Evolutionary conservation across 2,888 invertebrate species (phyloP).

Genomic region (Argyresthia albistria): DNA sequence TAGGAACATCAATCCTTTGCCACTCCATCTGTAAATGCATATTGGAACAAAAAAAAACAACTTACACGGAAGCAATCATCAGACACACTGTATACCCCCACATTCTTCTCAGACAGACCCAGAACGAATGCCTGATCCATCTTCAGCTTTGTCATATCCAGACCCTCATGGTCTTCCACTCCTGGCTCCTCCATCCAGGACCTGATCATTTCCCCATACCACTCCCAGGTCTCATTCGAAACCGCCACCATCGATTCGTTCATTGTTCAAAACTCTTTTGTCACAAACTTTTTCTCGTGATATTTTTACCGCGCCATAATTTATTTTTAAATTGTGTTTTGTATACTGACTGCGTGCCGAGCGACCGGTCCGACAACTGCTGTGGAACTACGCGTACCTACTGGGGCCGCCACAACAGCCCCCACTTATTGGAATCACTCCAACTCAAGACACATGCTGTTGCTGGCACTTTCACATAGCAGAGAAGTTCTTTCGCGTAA

Average conservation of each 20-base stretch:
- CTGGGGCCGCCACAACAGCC: no score
- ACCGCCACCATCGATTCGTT: conserved; percentile 32
- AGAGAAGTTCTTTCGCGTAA: no score
- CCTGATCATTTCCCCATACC: conserved; percentile 52
- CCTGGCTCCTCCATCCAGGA: conserved; percentile 75
- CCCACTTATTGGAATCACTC: no score
- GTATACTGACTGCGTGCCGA: no score
- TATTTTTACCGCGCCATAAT: no score
- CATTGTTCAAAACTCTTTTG: conserved; percentile 21
- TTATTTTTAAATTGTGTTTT: no score
- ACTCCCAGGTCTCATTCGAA: conserved; percentile 47
- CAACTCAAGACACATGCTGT: no score
- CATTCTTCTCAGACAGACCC: conserved; percentile 38
- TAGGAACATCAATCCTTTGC: no score
- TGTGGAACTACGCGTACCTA: no score
- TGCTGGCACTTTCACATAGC: no score
- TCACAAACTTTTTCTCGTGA: background rate
- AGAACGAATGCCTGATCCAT: conserved; percentile 79
- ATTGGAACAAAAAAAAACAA: conserved; percentile 8
- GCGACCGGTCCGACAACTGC: no score
- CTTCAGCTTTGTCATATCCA: conserved; percentile 70
- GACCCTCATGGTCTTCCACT: conserved; percentile 54
- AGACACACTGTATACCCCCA: conserved; percentile 77
- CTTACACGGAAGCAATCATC: conserved; percentile 81
- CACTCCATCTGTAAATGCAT: no score